A percentile compares a stretch with the other conserved stretches of the same genome.
These are phyloP conservation scores for Tetramorium simillimum DNA, from an alignment of 1,140 invertebrate genomes.

Conservation along the genomic window DNA sequence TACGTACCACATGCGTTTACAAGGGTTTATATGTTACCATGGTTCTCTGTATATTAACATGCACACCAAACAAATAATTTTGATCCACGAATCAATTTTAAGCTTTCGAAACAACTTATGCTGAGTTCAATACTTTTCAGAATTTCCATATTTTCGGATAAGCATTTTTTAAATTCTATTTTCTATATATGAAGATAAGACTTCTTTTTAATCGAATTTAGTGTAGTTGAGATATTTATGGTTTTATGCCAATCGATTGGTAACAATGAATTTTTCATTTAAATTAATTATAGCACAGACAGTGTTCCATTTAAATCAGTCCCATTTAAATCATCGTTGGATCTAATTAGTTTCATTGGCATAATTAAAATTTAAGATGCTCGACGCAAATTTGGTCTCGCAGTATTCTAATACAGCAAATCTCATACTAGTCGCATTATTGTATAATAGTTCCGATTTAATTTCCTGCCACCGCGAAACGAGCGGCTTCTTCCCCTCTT, in stretches of 20 bases:
- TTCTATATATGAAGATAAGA: neutral
- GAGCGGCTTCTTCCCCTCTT: slow-evolving; percentile 10
- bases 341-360: slow-evolving; percentile 7
- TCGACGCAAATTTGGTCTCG: neutral
- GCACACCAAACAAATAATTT: slow-evolving; percentile 28
- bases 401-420: neutral
- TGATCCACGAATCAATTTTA: slow-evolving; percentile 23
- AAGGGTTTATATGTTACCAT: slow-evolving; percentile 48
- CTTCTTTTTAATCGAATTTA: neutral
- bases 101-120: neutral
- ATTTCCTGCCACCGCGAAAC: slow-evolving; percentile 36
- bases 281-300: neutral
- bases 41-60: slow-evolving; percentile 48
- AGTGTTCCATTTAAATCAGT: neutral
- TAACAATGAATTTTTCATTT: neutral
- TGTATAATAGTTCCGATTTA: slow-evolving; percentile 51
- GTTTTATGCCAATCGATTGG: neutral
- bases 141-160: neutral
- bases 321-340: neutral
- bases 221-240: neutral
- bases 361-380: slow-evolving; percentile 10
- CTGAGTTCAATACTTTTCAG: neutral
- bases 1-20: slow-evolving; percentile 48
- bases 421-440: slow-evolving; percentile 48
- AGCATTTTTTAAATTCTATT: neutral